phyloP scores from a whole-genome alignment of 1,140 invertebrate species.

The Chrysomallon squamiferum region DNA sequence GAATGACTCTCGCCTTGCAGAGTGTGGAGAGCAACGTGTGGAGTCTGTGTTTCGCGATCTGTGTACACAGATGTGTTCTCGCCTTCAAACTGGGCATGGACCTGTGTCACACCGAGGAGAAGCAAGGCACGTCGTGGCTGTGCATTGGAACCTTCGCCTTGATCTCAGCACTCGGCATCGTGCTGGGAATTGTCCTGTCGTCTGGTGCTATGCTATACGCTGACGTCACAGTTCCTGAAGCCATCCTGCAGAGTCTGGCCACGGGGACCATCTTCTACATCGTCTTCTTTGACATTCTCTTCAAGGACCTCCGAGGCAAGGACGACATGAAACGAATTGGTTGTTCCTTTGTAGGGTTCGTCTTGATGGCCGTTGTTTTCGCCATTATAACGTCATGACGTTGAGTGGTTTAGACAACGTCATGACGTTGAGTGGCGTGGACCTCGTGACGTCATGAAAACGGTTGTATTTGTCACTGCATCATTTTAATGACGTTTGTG shows the following conservation, averaged over 20 bases:
- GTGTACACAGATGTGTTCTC: conserved; percentile 46
- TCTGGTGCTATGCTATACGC: conserved; percentile 52
- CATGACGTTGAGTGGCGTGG: too few relatives aligned
- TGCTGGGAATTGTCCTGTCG: conserved; percentile 69
- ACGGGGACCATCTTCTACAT: conserved; percentile 92
- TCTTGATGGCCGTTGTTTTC: conserved; percentile 52
- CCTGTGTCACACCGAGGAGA: conserved; percentile 61
- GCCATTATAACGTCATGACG: conserved; percentile 31
- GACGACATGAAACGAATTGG: conserved; percentile 54
- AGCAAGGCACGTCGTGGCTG: conserved; percentile 65
- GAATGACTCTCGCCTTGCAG: conserved; percentile 81
- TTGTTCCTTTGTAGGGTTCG: conserved; percentile 54
- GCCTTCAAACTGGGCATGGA: conserved; percentile 53
- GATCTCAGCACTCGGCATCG: conserved; percentile 72
- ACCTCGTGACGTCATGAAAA: too few relatives aligned
- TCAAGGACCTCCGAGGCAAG: conserved; percentile 63
- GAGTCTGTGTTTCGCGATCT: conserved; percentile 51
- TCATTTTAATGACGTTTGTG: too few relatives aligned
- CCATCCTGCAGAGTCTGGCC: conserved; percentile 73
- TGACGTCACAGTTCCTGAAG: conserved; percentile 64
- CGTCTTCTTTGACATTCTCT: conserved; percentile 90
- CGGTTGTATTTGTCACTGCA: too few relatives aligned
- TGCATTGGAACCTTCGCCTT: conserved; percentile 69
- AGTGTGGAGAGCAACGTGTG: conserved; percentile 52
- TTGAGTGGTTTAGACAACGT: too few relatives aligned